Conservation (phyloP, 2,113 vertebrate species). For the Cryptotis parvus region DNA sequence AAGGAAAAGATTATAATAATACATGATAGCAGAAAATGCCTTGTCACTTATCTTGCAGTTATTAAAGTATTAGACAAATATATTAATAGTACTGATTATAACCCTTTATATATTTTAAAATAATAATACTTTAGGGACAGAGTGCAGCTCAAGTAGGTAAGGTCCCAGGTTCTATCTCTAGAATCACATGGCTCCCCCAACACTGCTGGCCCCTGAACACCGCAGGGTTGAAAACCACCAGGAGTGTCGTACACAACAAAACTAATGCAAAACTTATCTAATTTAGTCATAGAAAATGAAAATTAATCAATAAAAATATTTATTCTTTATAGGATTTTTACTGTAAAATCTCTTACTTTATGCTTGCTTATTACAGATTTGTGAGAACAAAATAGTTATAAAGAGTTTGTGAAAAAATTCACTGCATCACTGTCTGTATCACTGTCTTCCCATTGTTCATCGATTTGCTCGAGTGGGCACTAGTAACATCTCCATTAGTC, state of each 20-base stretch:
- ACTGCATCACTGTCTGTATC: no score
- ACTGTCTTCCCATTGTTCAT: no score
- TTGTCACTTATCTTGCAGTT: neutral
- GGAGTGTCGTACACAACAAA: no score
- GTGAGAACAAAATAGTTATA: slow-evolving; percentile 9
- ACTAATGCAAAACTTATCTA: neutral
- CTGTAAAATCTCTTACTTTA: slow-evolving; percentile 35
- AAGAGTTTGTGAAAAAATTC: no score
- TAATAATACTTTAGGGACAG: neutral
- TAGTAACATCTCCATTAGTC: no score
- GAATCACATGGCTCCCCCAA: no score
- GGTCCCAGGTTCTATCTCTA: no score
- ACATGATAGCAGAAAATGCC: neutral
- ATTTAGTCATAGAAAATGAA: slow-evolving; percentile 14
- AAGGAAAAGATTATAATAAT: neutral
- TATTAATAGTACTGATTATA: neutral
- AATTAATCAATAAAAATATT: slow-evolving; percentile 28
- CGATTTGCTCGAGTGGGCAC: no score
- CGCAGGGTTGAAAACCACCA: no score
- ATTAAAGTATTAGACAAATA: neutral
- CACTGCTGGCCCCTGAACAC: no score
- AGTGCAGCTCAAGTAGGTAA: no score
- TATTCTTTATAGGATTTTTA: slow-evolving; percentile 6
- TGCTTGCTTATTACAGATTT: neutral
- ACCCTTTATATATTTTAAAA: neutral